Conservation (phyloP, 2,888 invertebrate genomes). For the Cerastoderma edule region DNA sequence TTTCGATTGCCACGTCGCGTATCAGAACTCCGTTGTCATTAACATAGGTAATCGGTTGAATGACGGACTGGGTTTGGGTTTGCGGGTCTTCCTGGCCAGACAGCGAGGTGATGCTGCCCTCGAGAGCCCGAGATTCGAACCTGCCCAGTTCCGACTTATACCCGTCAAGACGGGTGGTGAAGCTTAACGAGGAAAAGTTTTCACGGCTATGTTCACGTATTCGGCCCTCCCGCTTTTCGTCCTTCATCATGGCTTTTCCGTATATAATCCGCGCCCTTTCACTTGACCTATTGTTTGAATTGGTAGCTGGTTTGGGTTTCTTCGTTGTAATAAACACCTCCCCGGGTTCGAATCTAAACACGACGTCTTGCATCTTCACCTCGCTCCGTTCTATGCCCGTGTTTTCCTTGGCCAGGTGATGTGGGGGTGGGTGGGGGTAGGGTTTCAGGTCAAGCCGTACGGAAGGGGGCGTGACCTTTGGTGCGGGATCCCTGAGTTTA, state of each 20-base stretch:
- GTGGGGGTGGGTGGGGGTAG: slow-evolving; percentile 22
- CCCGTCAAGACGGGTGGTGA: slow-evolving; percentile 38
- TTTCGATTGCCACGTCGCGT: slow-evolving; percentile 52
- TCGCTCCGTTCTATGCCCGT: slow-evolving; percentile 19
- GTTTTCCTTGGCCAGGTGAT: slow-evolving; percentile 9
- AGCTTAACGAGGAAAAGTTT: slow-evolving; percentile 27
- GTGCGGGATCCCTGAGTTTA: slow-evolving; percentile 15
- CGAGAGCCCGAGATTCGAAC: slow-evolving; percentile 45
- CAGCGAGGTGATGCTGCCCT: slow-evolving; percentile 25
- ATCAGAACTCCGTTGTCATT: slow-evolving; percentile 19
- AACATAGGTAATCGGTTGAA: neutral
- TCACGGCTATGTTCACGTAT: slow-evolving; percentile 30
- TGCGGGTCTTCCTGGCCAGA: slow-evolving; percentile 31
- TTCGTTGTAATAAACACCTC: slow-evolving; percentile 47
- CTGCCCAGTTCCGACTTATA: slow-evolving; percentile 37
- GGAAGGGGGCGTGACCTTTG: slow-evolving; percentile 13
- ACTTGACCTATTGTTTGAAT: slow-evolving; percentile 32
- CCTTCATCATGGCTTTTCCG: slow-evolving; percentile 42
- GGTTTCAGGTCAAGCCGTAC: slow-evolving; percentile 45
- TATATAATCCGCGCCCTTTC: slow-evolving; percentile 59
- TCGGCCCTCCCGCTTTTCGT: slow-evolving; percentile 12
- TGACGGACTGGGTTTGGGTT: neutral
- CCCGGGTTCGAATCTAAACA: slow-evolving; percentile 59
- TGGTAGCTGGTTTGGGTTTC: slow-evolving; percentile 16
- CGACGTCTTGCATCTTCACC: slow-evolving; percentile 37